phyloP scores from a whole-genome alignment of 1,140 invertebrate genomes.

The Fragariocoptes setiger region DNA sequence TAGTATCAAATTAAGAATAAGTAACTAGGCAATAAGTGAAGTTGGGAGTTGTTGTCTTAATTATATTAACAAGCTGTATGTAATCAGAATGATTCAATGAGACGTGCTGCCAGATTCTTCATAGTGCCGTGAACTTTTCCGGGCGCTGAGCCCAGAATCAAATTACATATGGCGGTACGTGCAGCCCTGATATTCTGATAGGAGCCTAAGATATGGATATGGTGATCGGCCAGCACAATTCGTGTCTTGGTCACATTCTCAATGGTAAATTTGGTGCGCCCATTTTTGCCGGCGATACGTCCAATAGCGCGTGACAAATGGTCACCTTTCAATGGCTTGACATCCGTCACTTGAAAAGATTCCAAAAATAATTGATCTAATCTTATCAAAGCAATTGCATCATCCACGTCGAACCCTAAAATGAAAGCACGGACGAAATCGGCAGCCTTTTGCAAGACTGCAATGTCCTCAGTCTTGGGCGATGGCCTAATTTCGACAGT shows the following conservation, averaged over 20 bases:
- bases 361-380: slow-evolving; percentile 92
- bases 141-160: slow-evolving; percentile 54
- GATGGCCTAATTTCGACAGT: slow-evolving; percentile 47
- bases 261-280: slow-evolving; percentile 87
- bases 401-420: slow-evolving; percentile 84
- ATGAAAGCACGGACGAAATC: slow-evolving; percentile 93
- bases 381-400: slow-evolving; percentile 67
- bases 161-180: slow-evolving; percentile 73
- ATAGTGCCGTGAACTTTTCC: slow-evolving; percentile 29
- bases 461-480: slow-evolving; percentile 42
- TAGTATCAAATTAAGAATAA: too few species aligned
- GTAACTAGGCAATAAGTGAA: too few species aligned
- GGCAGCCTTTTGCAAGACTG: slow-evolving; percentile 75
- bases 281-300: slow-evolving; percentile 79
- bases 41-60: too few species aligned
- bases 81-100: slow-evolving; percentile 21
- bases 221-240: slow-evolving; percentile 72
- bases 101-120: slow-evolving; percentile 20
- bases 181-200: slow-evolving; percentile 89
- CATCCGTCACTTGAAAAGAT: slow-evolving; percentile 78
- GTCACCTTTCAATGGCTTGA: slow-evolving; percentile 76
- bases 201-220: slow-evolving; percentile 88
- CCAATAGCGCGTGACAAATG: slow-evolving; percentile 82
- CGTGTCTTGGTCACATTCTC: slow-evolving; percentile 96
- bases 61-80: too few species aligned